phyloP scores from a whole-genome alignment of 2,888 invertebrate species.

The Athalia rosae region DNA sequence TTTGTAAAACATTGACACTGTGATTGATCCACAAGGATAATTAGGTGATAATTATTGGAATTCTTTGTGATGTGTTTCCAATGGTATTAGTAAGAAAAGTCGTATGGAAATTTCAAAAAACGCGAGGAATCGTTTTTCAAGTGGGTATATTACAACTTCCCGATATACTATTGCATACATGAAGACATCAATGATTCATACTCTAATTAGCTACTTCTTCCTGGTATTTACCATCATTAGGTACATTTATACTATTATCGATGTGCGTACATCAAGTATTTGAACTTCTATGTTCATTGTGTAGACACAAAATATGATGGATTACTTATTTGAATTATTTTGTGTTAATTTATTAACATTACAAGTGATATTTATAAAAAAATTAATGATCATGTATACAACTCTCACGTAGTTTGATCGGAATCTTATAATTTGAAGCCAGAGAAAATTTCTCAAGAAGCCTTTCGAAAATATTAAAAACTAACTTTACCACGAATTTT shows the following conservation, averaged over 20 bases:
- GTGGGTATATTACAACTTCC: no score
- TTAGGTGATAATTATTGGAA: not conserved
- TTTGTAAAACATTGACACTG: not conserved
- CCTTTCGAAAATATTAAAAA: conserved; percentile 76
- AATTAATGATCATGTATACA: conserved; percentile 14
- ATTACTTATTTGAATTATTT: conserved; percentile 7
- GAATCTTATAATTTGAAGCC: not conserved
- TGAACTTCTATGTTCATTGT: conserved; percentile 5
- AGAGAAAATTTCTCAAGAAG: conserved; percentile 8
- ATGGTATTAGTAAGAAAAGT: not conserved
- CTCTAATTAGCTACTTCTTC: no score
- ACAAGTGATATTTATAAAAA: conserved; percentile 19
- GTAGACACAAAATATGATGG: conserved; percentile 17
- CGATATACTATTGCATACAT: no score
- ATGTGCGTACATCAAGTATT: not conserved
- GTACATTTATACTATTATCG: not conserved
- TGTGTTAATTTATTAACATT: not conserved
- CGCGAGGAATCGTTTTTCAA: not conserved
- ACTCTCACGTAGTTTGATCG: no score
- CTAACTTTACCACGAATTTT: conserved; percentile 91
- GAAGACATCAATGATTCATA: no score
- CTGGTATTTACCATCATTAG: no score
- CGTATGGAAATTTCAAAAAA: not conserved
- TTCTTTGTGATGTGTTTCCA: not conserved
- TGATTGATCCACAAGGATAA: not conserved